Conservation (phyloP, 2,888 invertebrate genomes). For the Nomada ruficornis region DNA sequence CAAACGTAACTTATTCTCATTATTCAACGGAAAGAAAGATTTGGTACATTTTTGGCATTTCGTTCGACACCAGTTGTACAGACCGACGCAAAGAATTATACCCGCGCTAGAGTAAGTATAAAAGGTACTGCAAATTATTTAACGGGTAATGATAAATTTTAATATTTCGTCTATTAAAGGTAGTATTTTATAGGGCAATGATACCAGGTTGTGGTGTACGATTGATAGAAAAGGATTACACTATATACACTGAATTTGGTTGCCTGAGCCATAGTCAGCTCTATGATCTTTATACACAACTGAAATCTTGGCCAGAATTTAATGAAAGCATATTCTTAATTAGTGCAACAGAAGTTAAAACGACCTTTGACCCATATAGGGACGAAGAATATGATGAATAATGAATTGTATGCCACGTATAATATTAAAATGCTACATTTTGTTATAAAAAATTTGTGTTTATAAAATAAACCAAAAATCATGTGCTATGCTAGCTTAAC, state of each 20-base stretch:
- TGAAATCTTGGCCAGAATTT: constrained; percentile 73
- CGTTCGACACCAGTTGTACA: constrained; percentile 87
- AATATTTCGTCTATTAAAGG: not conserved
- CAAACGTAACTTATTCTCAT: constrained; percentile 85
- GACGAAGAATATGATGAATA: not conserved
- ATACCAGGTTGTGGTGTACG: constrained; percentile 90
- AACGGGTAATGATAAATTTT: not conserved
- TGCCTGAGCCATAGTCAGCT: constrained; percentile 88
- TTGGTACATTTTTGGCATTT: constrained; percentile 89
- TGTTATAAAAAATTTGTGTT: not conserved
- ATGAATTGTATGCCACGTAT: not conserved
- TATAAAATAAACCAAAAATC: not conserved
- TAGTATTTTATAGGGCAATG: constrained; percentile 86
- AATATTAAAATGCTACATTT: not conserved
- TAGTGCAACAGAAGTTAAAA: not conserved
- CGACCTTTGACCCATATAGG: not conserved
- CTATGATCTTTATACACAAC: constrained; percentile 88
- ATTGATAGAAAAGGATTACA: constrained; percentile 87
- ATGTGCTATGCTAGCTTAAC: not conserved
- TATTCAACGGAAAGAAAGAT: constrained; percentile 83
- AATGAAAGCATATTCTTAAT: constrained; percentile 17
- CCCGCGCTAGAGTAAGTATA: constrained; percentile 90
- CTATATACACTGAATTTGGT: constrained; percentile 90
- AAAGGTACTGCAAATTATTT: not conserved
- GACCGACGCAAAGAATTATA: constrained; percentile 87